Base-by-base conservation (phyloP, 2,888 invertebrate genomes). In the Drymonia ruficornis region DNA sequence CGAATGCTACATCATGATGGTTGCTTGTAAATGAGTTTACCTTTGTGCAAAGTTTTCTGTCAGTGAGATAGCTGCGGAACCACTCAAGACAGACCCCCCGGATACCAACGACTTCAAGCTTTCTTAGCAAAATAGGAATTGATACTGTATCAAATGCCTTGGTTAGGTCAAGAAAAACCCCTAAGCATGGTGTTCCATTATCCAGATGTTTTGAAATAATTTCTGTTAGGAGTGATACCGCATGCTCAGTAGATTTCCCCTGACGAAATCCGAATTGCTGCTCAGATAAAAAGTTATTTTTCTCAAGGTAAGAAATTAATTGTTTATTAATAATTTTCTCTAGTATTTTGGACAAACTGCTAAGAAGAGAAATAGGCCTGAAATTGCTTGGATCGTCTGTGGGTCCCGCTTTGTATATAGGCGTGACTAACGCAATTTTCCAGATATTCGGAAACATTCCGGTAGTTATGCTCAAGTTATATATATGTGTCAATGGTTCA, bases 181-280 rank as follows among this genome's bases (percentile, higher is more conserved):
- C 46, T 9, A 16, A 11, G 11, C 46, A 46, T n/a, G 46, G n/a
- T 5, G 7, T n/a, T n/a, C 38, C 38, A 7, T 12, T n/a, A 8
- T 38, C 38, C n/a, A 38, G 11, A 11, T 29, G 28, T 11, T 16
- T 8, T 13, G 31, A 28, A 7, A 46, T 16, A 9, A 31, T 46
- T 16, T 31, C 16, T 12, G 46, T 46, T 15, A 46, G 11, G 2
- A 16, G 5, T n/a, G 46, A 16, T 18, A 47, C 47, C 6, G 47
- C 47, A 3, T 47, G 47, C 12, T 47, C 47, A 16, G 47, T 36
- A 5, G 47, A 47, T 18, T 34, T 47, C n/a, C n/a, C n/a, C n/a
- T n/a, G n/a, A n/a, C n/a, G n/a, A n/a, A n/a, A n/a, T n/a, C n/a
- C n/a, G n/a, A 31, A 46, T n/a, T 46, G 46, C 16, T 31, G 29